phyloP scores from a whole-genome alignment of 2,888 invertebrate species.

The Tubulanus polymorphus region DNA sequence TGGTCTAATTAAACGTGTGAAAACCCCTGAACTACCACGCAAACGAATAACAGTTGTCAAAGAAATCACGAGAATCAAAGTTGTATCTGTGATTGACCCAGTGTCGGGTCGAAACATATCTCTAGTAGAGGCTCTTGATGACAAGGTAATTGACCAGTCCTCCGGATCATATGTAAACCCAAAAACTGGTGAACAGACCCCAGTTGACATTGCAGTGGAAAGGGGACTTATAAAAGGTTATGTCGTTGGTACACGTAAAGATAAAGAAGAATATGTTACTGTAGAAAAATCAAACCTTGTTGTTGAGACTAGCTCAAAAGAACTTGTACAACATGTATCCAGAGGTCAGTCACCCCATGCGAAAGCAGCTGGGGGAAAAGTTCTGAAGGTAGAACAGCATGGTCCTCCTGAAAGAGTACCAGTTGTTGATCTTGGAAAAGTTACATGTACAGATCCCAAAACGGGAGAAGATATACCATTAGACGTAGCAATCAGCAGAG shows the following conservation, averaged over 20 bases:
- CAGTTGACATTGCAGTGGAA: constrained; percentile 49
- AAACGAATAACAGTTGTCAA: constrained; percentile 30
- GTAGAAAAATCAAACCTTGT: constrained; percentile 73
- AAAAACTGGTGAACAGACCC: constrained; percentile 22
- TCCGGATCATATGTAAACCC: constrained; percentile 27
- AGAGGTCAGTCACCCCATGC: constrained; percentile 26
- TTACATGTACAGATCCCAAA: constrained; percentile 59
- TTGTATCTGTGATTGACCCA: constrained; percentile 57
- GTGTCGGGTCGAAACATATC: constrained; percentile 80
- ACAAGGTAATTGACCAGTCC: constrained; percentile 65
- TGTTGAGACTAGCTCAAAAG: constrained; percentile 78
- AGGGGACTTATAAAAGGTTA: constrained; percentile 54
- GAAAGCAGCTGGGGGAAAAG: constrained; percentile 55
- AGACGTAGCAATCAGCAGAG: constrained; percentile 62
- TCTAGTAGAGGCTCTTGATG: constrained; percentile 61
- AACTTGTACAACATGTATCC: constrained; percentile 66
- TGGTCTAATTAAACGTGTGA: constrained; percentile 44
- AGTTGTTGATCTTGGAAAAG: constrained; percentile 17
- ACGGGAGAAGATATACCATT: constrained; percentile 80
- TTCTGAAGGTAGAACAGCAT: constrained; percentile 41
- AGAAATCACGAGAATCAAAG: constrained; percentile 36
- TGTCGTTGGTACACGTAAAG: constrained; percentile 72
- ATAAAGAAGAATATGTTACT: constrained; percentile 70
- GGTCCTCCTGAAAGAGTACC: background rate
- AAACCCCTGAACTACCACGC: constrained; percentile 21